Evolutionary conservation across 2,888 invertebrate species (phyloP), one percentile per base, ranked within the genome.

Genomic region (Dascillus cervinus): DNA sequence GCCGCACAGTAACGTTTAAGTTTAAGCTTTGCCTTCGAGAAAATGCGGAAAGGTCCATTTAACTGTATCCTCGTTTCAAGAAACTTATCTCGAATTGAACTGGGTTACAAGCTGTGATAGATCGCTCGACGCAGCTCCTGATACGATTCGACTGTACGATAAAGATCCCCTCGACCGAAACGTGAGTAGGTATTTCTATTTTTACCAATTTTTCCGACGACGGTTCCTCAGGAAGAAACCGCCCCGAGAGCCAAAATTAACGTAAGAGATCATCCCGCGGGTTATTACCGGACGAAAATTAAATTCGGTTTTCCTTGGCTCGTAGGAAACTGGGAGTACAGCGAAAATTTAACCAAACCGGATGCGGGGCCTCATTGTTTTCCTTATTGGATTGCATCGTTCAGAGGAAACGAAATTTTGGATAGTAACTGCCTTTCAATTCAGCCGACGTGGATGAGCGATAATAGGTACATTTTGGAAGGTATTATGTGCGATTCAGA

Each of bases 371-470:
- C 69, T 8, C 73, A 72, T 48, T 85, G 84, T 50, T 65, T 83
- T 14, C 77, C 80, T 50, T 82, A 77, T 30, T 83, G 82, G 74
- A 75, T 79, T 9, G 79, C 77, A 8, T 77, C 82, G n/a, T 72
- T 70, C 23, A 75, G 71, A 26, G 71, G 73, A 43, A 61, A 59
- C n/a, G 38, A 67, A 11, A 72, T 82, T 37, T 61, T 76, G 14
- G 70, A 78, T 22, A 71, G 71, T 29, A 76, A 80, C 47, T 89
- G 89, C 53, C 63, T 90, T 12, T 79, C 79, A 55, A 83, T 86
- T 39, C 79, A 82, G 55, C 88, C 89, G 0, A 83, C 81, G 12
- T 90, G 90, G 89, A 86, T 89, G 86, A 72, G 74, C 50, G 80
- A 85, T 58, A 62, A 62, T 59, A 64, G 63, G 64, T 64, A 52